These are phyloP conservation scores for Campaea margaritaria DNA, from an alignment of 2,888 invertebrate species.

Conservation along the genomic window DNA sequence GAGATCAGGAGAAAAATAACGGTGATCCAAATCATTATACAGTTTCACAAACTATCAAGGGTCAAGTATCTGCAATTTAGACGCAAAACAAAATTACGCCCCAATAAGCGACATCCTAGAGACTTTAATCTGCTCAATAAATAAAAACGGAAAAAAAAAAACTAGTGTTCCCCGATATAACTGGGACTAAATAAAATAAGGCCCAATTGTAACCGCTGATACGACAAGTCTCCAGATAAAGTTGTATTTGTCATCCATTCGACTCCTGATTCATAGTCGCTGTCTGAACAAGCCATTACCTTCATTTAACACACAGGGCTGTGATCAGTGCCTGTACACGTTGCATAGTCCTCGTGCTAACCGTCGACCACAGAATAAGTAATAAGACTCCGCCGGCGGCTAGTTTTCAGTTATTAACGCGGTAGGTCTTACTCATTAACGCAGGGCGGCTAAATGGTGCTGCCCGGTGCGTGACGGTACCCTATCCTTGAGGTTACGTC, in stretches of 20 bases:
- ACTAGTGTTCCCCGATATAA: no score
- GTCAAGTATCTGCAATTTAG: no score
- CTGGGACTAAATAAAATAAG: no score
- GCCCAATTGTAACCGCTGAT: no score
- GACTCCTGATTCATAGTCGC: conserved; percentile 19
- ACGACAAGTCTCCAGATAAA: neutral
- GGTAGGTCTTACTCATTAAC: conserved; percentile 81
- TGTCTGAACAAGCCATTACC: conserved; percentile 37
- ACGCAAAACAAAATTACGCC: no score
- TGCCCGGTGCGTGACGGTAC: conserved; percentile 58
- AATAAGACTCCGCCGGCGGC: conserved; percentile 58
- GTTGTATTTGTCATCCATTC: conserved; percentile 2
- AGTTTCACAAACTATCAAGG: no score
- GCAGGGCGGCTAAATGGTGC: conserved; percentile 72
- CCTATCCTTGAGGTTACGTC: conserved; percentile 52
- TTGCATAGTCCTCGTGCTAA: conserved; percentile 65
- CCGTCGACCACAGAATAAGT: conserved; percentile 44
- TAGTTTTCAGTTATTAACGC: conserved; percentile 82
- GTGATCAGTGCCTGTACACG: conserved; percentile 48
- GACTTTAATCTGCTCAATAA: no score
- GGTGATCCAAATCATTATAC: no score
- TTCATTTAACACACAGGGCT: conserved; percentile 43
- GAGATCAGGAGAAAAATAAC: no score
- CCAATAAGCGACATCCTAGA: no score
- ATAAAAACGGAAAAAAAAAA: no score